Base-by-base conservation (phyloP, 2,113 vertebrate species). In the Rhea americana region DNA sequence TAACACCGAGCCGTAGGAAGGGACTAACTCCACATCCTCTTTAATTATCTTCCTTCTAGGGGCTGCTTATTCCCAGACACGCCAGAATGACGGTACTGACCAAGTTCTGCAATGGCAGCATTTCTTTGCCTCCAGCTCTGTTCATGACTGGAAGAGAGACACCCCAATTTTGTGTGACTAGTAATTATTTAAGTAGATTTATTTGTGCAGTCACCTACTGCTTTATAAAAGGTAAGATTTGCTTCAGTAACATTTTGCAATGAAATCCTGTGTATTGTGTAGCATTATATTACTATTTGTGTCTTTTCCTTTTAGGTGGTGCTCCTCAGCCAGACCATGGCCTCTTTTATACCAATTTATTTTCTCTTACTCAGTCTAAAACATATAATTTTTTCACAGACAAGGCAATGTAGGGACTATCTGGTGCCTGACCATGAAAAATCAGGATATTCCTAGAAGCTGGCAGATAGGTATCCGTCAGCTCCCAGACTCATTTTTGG, bases 1-100 rank as follows among this genome's bases (percentile, higher is more conserved):
- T 6, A 3, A 68, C 24, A 66, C 0, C 0, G 26, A 85, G 32
- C 51, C 26, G 6, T 1, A 9, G 47, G 24, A 62, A 59, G 6
- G 35, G 43, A 73, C 15, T 15, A 58, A n/a, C 17, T 18, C 84
- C 47, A 22, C 53, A 30, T 16, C 58, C 53, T 30, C 86, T 17
- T 30, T 9, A 28, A 10, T 12, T 20, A 19, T 21, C 13, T 7
- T 30, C 32, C 61, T 13, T 47, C 5, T 0, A 32, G 39, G 1
- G 47, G 82, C 35, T 71, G 28, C 72, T 73, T 26, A 35, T 19
- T 62, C 41, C 15, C 56, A n/a, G 61, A 47, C n/a, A 17, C 0
- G 5, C 19, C 65, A 15, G 5, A 65, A 26, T 20, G 39, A 43
- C 10, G 25, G 28, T 1, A 26, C 61, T 37, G 47, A 78, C 70